phyloP scores from a whole-genome alignment of 2,797 vertebrate genomes.

The Nannoperca obscura region DNA sequence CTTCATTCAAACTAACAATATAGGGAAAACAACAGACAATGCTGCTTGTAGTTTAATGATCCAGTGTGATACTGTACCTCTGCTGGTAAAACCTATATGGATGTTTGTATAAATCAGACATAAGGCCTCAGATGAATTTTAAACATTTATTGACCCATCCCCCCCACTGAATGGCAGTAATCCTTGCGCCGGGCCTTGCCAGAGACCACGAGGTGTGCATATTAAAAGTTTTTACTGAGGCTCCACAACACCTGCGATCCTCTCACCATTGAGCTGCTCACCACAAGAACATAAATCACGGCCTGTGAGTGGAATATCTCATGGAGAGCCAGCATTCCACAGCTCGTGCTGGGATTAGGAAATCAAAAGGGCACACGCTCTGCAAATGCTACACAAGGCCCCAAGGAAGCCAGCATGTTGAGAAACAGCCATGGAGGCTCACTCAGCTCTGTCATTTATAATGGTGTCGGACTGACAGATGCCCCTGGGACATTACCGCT shows the following conservation, averaged over 20 bases:
- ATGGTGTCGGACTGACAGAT: conserved; percentile 72
- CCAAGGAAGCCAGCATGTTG: conserved; percentile 72
- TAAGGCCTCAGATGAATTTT: conserved; percentile 77
- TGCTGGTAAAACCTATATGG: conserved; percentile 36
- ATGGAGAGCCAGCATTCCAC: conserved; percentile 66
- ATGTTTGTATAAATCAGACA: conserved; percentile 64
- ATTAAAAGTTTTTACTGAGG: conserved; percentile 84
- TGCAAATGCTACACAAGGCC: conserved; percentile 77
- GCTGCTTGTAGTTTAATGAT: neutral
- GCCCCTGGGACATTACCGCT: conserved; percentile 72
- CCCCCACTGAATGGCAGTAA: conserved; percentile 67
- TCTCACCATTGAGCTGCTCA: conserved; percentile 70
- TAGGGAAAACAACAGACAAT: conserved; percentile 1
- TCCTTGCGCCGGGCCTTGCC: conserved; percentile 67
- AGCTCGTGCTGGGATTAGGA: conserved; percentile 81
- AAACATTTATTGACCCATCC: conserved; percentile 82
- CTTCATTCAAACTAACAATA: neutral
- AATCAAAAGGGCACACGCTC: conserved; percentile 83
- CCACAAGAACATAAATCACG: conserved; percentile 85
- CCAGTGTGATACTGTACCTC: conserved; percentile 39
- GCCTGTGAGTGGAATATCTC: conserved; percentile 85
- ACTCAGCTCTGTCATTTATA: conserved; percentile 80
- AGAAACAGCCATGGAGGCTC: conserved; percentile 76
- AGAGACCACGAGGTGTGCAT: conserved; percentile 81
- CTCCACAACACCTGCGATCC: conserved; percentile 81